Evolutionary conservation across 1,140 invertebrate species (phyloP).

Genomic region (Magallana angulata): DNA sequence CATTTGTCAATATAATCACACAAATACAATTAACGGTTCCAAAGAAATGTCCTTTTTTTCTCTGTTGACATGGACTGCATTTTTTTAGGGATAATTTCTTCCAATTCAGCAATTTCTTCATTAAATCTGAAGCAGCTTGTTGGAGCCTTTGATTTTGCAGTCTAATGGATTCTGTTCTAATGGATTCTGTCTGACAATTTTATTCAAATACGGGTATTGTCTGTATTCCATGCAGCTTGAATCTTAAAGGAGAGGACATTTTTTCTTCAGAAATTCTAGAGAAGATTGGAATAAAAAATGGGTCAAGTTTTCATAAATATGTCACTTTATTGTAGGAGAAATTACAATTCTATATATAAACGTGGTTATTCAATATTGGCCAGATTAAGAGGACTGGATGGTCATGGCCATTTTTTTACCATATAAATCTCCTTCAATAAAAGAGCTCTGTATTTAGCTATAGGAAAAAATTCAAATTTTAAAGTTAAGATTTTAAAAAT

Average conservation of each 20-base stretch:
- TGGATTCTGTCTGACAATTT: background rate
- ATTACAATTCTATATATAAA: no score
- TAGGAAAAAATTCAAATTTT: background rate
- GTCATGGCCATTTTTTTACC: no score
- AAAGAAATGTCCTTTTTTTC: background rate
- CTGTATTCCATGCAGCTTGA: no score
- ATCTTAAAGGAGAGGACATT: no score
- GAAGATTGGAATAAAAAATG: no score
- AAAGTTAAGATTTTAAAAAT: background rate
- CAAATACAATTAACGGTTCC: constrained; percentile 20
- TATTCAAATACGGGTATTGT: background rate
- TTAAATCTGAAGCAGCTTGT: constrained; percentile 10
- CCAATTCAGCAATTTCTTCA: constrained; percentile 35
- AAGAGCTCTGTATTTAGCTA: background rate
- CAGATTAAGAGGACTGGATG: no score
- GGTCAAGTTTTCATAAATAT: no score
- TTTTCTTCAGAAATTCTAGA: no score
- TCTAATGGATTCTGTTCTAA: constrained; percentile 1
- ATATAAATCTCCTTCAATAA: no score
- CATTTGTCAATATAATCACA: constrained; percentile 35
- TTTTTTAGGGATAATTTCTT: constrained; percentile 12
- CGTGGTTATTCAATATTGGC: no score
- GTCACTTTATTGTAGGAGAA: no score
- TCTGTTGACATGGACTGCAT: constrained; percentile 30
- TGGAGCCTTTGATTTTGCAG: constrained; percentile 5